Evolutionary conservation across 2,113 vertebrate genomes (phyloP).

Genomic region (Indicator maculatus): DNA sequence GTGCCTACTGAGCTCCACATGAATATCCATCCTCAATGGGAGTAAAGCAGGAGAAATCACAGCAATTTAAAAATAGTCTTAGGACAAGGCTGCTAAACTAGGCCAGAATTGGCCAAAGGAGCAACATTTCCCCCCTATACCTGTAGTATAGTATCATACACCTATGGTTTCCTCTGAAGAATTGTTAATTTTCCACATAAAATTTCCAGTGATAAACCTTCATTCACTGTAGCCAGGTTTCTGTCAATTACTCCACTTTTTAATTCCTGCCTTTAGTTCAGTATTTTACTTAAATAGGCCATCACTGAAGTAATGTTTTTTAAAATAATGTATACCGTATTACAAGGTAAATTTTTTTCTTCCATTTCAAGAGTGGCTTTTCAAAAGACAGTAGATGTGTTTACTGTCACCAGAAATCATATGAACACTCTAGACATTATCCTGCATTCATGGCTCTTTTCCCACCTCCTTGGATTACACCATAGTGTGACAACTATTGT

Average conservation of each 20-base stretch:
- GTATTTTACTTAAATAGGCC: background rate
- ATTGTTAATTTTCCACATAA: background rate
- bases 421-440: background rate
- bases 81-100: background rate
- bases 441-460: background rate
- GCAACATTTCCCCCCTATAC: fast-evolving
- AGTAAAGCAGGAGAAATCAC: background rate
- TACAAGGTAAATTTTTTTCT: background rate
- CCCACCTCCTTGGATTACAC: background rate
- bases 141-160: background rate
- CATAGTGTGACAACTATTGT: background rate
- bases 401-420: background rate
- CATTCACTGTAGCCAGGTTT: background rate
- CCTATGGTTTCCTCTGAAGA: background rate
- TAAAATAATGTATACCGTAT: background rate
- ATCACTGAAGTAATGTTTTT: background rate
- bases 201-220: background rate
- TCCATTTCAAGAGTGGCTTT: background rate
- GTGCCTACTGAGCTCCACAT: background rate
- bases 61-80: background rate
- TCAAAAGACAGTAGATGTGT: background rate
- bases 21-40: background rate
- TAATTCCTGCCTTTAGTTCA: background rate
- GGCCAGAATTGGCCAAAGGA: background rate
- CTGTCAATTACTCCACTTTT: background rate